phyloP scores from a whole-genome alignment of 2,797 vertebrate genomes.

The Sternotherus odoratus region DNA sequence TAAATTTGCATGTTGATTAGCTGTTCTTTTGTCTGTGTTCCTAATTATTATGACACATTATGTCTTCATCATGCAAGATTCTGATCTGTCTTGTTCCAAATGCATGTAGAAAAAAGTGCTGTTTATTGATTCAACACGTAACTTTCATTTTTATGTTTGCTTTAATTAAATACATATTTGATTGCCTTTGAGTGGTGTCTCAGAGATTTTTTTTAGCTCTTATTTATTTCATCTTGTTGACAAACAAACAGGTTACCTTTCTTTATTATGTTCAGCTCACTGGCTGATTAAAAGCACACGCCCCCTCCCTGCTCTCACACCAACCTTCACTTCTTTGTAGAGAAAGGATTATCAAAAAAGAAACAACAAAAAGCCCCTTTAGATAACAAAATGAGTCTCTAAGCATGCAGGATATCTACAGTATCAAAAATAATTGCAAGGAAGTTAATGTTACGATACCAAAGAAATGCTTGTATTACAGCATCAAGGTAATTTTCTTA shows the following conservation, averaged over 20 bases:
- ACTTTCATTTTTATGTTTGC: conserved; percentile 90
- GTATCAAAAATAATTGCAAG: background rate
- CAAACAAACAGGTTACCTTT: conserved; percentile 89
- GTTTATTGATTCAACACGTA: conserved; percentile 89
- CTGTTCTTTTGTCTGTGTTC: conserved; percentile 92
- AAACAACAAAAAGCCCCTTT: conserved; percentile 17
- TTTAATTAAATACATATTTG: conserved; percentile 92
- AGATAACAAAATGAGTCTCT: conserved; percentile 1
- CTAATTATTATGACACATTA: conserved; percentile 97
- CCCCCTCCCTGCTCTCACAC: conserved; percentile 4
- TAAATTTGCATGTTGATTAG: conserved; percentile 96
- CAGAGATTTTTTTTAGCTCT: conserved; percentile 77
- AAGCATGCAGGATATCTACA: background rate
- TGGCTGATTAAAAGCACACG: conserved; percentile 48
- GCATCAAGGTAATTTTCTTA: conserved; percentile 55
- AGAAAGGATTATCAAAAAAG: conserved; percentile 60
- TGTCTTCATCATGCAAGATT: conserved; percentile 96
- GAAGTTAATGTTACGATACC: background rate
- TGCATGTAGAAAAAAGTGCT: conserved; percentile 87
- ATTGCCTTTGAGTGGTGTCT: conserved; percentile 86
- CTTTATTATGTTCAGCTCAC: conserved; percentile 69
- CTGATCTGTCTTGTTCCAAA: conserved; percentile 90
- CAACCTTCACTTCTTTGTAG: conserved; percentile 63
- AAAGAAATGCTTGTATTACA: background rate
- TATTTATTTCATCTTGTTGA: conserved; percentile 87